Conservation (phyloP, 2,888 invertebrate genomes). For the Ornithoptera priamus region DNA sequence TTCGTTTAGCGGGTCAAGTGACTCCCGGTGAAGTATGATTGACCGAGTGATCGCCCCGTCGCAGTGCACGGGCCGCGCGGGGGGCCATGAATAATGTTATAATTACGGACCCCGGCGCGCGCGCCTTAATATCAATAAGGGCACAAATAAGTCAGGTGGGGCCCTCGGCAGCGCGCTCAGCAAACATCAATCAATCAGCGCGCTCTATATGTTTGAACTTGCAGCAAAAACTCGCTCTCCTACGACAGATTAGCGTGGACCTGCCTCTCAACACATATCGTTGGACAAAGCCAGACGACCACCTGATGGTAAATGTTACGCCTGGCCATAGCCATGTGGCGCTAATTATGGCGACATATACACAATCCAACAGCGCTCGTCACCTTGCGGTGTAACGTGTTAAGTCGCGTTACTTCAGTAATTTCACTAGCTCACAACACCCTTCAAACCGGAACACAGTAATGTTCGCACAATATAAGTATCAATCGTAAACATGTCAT, state of each 20-base stretch:
- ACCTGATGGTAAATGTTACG: no score
- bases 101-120: conserved; percentile 46
- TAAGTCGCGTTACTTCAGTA: no score
- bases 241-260: conserved; percentile 45
- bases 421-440: no score
- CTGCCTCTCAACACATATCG: neutral
- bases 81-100: conserved; percentile 59
- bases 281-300: no score
- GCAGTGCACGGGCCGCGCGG: conserved; percentile 39
- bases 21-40: conserved; percentile 40
- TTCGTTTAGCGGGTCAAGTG: conserved; percentile 34
- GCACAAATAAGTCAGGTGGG: conserved; percentile 57
- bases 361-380: no score
- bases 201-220: conserved; percentile 51
- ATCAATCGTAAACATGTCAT: no score
- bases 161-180: conserved; percentile 60
- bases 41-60: conserved; percentile 42
- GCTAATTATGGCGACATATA: no score
- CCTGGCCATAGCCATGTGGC: no score
- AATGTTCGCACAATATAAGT: no score
- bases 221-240: conserved; percentile 48
- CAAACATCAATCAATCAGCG: conserved; percentile 76
- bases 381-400: no score
- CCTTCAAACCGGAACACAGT: no score
- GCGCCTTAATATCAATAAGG: conserved; percentile 71